phyloP scores from a whole-genome alignment of 1,140 invertebrate species.

The Scaptomyza hsui region DNA sequence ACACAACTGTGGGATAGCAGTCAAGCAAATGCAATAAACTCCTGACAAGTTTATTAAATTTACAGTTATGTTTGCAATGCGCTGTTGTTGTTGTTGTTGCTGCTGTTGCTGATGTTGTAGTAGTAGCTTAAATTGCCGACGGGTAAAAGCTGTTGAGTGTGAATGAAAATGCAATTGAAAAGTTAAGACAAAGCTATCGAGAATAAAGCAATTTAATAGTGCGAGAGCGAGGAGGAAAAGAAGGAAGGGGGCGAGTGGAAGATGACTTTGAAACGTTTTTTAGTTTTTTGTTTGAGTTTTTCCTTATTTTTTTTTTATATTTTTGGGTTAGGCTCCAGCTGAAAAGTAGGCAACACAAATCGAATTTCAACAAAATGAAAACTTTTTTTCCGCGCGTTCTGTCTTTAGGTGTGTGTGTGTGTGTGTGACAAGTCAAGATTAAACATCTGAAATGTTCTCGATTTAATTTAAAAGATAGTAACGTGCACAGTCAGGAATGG shows the following conservation, averaged over 20 bases:
- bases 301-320: neutral
- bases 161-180: constrained; percentile 56
- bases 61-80: constrained; percentile 53
- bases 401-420: neutral
- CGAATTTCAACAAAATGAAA: constrained; percentile 46
- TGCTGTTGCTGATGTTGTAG: neutral
- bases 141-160: constrained; percentile 38
- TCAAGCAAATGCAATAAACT: constrained; percentile 77
- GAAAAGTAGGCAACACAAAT: constrained; percentile 53
- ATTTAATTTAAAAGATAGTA: constrained; percentile 41
- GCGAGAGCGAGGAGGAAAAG: neutral
- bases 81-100: constrained; percentile 21
- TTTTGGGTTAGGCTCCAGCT: constrained; percentile 8
- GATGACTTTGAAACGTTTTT: neutral
- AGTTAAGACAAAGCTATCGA: constrained; percentile 53
- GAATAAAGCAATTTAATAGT: constrained; percentile 35
- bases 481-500: neutral
- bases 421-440: constrained; percentile 28
- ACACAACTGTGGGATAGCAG: constrained; percentile 26
- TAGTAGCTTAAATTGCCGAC: constrained; percentile 31
- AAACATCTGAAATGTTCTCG: constrained; percentile 32
- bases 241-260: neutral
- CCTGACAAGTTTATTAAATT: constrained; percentile 74
- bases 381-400: constrained; percentile 22
- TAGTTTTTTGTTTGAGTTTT: constrained; percentile 1